A percentile compares a stretch with the other conserved stretches of the same genome.
These are phyloP conservation scores for Pocota personata DNA, from an alignment of 2,888 invertebrate genomes.

Conservation along the genomic window DNA sequence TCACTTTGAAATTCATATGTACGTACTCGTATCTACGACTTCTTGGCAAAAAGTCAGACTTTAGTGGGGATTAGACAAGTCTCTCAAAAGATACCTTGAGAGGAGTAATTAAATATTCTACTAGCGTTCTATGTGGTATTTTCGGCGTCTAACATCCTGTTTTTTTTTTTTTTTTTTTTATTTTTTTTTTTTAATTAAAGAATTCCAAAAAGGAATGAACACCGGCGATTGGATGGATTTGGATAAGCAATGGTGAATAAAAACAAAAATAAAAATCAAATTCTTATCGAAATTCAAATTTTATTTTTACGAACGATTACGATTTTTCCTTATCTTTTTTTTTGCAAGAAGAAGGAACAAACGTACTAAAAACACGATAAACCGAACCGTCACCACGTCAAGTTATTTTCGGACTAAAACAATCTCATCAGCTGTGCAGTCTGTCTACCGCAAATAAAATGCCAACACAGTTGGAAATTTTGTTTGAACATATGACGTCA, in stretches of 20 bases:
- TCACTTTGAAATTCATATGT: not conserved
- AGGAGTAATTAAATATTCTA: slow-evolving; percentile 43
- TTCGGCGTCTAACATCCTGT: slow-evolving; percentile 54
- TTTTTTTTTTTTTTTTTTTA: too few species aligned
- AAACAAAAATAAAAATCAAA: slow-evolving; percentile 13
- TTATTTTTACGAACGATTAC: slow-evolving; percentile 57
- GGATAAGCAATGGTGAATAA: slow-evolving; percentile 2
- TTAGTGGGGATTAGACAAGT: slow-evolving; percentile 22
- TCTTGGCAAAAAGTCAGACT: slow-evolving; percentile 12
- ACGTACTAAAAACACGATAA: slow-evolving; percentile 40
- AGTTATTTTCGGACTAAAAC: slow-evolving; percentile 72
- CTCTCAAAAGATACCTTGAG: not conserved
- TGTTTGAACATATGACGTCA: slow-evolving; percentile 55
- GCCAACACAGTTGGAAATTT: slow-evolving; percentile 30
- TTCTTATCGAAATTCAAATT: not conserved
- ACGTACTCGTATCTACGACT: slow-evolving; percentile 17
- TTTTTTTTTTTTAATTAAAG: slow-evolving; percentile 10
- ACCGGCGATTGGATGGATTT: slow-evolving; percentile 43
- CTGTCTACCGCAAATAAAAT: slow-evolving; percentile 34
- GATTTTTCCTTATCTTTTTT: slow-evolving; percentile 61
- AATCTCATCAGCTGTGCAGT: slow-evolving; percentile 68
- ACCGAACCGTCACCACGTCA: slow-evolving; percentile 67
- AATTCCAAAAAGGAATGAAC: slow-evolving; percentile 22
- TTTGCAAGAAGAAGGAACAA: slow-evolving; percentile 59
- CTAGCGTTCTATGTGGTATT: slow-evolving; percentile 30